A percentile compares a stretch with the other conserved stretches of the same genome.
phyloP scores from a whole-genome alignment of 2,888 invertebrate genomes.

The Drosophila dives region DNA sequence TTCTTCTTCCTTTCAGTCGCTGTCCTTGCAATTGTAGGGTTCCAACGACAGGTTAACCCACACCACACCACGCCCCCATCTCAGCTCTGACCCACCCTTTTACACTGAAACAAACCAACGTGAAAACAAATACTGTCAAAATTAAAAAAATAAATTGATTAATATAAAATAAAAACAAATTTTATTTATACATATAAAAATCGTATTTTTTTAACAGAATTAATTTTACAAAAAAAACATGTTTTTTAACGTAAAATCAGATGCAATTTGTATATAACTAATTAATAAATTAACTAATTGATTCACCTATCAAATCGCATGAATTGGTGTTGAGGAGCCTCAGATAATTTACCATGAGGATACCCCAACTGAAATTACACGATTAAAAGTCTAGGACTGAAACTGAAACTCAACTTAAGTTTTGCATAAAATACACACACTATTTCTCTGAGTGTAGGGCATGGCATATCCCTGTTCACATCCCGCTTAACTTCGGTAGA shows the following conservation, averaged over 20 bases:
- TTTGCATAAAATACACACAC: background rate
- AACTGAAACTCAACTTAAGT: background rate
- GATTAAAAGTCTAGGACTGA: background rate
- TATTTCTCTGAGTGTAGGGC: background rate
- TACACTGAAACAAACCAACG: background rate
- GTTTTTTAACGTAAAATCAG: too few relatives aligned
- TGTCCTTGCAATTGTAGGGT: conserved; percentile 51
- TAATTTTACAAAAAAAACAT: too few relatives aligned
- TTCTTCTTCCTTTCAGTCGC: conserved; percentile 33
- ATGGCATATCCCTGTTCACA: conserved; percentile 34
- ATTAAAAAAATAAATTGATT: background rate
- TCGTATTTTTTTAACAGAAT: background rate
- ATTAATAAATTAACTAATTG: too few relatives aligned
- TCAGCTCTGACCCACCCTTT: background rate
- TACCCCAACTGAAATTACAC: background rate
- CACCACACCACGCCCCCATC: background rate
- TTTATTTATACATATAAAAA: background rate
- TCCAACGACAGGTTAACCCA: conserved; percentile 7
- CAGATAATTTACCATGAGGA: background rate
- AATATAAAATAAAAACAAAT: too few relatives aligned
- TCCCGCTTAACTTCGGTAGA: conserved; percentile 64
- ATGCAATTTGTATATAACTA: too few relatives aligned
- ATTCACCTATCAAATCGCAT: too few relatives aligned
- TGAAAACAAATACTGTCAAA: background rate
- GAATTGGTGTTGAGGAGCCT: too few relatives aligned